These are phyloP conservation scores for Masticophis lateralis DNA, from an alignment of 2,797 vertebrate species.

Conservation along the genomic window DNA sequence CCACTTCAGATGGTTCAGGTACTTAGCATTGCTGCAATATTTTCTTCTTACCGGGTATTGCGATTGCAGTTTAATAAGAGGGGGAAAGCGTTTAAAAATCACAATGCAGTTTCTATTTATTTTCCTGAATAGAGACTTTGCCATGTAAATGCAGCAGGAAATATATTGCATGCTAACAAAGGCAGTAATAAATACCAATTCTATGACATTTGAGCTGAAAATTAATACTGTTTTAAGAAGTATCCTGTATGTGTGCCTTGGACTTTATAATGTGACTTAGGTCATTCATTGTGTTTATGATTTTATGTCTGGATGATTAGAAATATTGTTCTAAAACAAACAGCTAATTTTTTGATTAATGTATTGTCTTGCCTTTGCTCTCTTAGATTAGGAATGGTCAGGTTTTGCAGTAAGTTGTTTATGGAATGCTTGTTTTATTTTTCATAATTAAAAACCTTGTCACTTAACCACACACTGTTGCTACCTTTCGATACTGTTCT, in stretches of 20 bases:
- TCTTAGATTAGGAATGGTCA: constrained; percentile 3
- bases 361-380: neutral
- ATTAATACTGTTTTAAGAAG: constrained; percentile 2
- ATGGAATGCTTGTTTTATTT: neutral
- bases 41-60: constrained; percentile 30
- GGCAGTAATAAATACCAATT: neutral
- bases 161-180: constrained; percentile 33
- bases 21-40: constrained; percentile 45
- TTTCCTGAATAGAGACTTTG: constrained; percentile 18
- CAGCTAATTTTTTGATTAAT: neutral
- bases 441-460: constrained; percentile 21
- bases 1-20: constrained; percentile 58
- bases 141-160: constrained; percentile 21
- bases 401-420: neutral
- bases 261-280: constrained; percentile 6
- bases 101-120: neutral
- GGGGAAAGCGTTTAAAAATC: neutral
- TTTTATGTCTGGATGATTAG: neutral
- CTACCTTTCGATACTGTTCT: neutral
- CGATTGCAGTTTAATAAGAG: neutral
- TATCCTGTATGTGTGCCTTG: neutral
- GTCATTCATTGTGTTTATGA: neutral
- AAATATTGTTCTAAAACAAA: neutral
- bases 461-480: neutral
- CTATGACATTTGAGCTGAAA: neutral